Evolutionary conservation across 2,797 vertebrate species (phyloP).

Genomic region (Karalla daura): DNA sequence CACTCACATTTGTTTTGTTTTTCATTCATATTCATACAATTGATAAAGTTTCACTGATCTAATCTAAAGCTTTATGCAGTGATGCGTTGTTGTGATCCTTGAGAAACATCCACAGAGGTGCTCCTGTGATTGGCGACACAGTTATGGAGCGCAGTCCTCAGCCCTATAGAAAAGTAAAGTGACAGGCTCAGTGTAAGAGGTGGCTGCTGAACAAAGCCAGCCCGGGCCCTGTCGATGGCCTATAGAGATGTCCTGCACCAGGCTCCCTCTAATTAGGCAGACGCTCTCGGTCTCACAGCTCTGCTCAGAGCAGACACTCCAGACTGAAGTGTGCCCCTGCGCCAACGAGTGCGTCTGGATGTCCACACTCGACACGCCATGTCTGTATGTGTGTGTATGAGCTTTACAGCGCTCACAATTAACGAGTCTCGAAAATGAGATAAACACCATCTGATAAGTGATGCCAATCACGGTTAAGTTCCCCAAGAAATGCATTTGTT

Average conservation of each 20-base stretch:
- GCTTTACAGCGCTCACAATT: slow-evolving; percentile 64
- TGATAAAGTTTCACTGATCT: no score
- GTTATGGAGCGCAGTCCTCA: slow-evolving; percentile 57
- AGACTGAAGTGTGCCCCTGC: slow-evolving; percentile 79
- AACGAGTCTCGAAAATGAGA: slow-evolving; percentile 75
- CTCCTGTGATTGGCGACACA: slow-evolving; percentile 45
- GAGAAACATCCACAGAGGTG: slow-evolving; percentile 43
- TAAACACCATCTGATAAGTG: slow-evolving; percentile 75
- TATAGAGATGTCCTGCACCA: slow-evolving; percentile 76
- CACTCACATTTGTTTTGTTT: no score
- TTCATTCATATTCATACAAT: no score
- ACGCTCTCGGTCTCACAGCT: slow-evolving; percentile 70
- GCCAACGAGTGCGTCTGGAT: slow-evolving; percentile 63
- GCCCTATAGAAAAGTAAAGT: slow-evolving; percentile 79
- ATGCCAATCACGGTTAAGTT: slow-evolving; percentile 61
- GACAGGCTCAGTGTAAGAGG: slow-evolving; percentile 72
- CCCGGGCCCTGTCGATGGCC: slow-evolving; percentile 68
- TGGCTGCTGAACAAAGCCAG: slow-evolving; percentile 76
- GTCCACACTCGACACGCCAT: slow-evolving; percentile 55
- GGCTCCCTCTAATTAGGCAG: slow-evolving; percentile 81
- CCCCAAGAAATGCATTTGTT: slow-evolving; percentile 72
- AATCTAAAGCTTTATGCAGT: no score
- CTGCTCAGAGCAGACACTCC: slow-evolving; percentile 77
- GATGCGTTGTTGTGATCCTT: slow-evolving; percentile 32
- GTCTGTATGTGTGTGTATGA: slow-evolving; percentile 42